These are phyloP conservation scores for Esperia sulphurella DNA, from an alignment of 2,888 invertebrate species.

Conservation along the genomic window DNA sequence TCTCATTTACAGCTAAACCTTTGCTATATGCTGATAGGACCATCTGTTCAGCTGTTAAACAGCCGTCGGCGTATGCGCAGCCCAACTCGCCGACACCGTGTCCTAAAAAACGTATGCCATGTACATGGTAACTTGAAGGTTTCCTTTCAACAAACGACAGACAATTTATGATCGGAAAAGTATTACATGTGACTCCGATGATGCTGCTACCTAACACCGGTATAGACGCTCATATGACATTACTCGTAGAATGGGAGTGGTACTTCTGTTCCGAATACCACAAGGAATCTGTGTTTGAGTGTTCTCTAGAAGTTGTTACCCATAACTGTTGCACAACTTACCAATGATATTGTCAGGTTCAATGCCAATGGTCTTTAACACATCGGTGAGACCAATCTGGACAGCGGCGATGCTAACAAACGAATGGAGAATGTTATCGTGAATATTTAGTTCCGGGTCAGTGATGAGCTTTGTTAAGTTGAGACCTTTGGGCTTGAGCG, in stretches of 20 bases:
- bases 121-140: background rate
- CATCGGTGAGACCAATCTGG: conserved; percentile 76
- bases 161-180: no score
- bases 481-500: conserved; percentile 81
- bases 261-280: no score
- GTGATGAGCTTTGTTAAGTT: conserved; percentile 82
- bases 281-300: no score
- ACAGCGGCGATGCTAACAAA: conserved; percentile 88
- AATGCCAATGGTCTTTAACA: conserved; percentile 69
- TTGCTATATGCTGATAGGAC: conserved; percentile 91
- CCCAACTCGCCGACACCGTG: conserved; percentile 97
- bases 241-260: no score
- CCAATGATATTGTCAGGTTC: conserved; percentile 72
- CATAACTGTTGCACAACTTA: conserved; percentile 21
- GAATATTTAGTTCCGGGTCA: conserved; percentile 79
- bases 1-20: conserved; percentile 86
- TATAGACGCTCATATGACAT: no score
- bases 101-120: conserved; percentile 62
- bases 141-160: no score
- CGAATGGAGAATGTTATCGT: conserved; percentile 84
- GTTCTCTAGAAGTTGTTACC: background rate
- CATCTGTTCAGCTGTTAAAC: conserved; percentile 92
- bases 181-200: no score
- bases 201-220: no score
- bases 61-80: conserved; percentile 96